A percentile compares a stretch with the other conserved stretches of the same genome.
Evolutionary conservation across 2,113 vertebrate species (phyloP).

Genomic region (Stomatorhinus ivindoensis): DNA sequence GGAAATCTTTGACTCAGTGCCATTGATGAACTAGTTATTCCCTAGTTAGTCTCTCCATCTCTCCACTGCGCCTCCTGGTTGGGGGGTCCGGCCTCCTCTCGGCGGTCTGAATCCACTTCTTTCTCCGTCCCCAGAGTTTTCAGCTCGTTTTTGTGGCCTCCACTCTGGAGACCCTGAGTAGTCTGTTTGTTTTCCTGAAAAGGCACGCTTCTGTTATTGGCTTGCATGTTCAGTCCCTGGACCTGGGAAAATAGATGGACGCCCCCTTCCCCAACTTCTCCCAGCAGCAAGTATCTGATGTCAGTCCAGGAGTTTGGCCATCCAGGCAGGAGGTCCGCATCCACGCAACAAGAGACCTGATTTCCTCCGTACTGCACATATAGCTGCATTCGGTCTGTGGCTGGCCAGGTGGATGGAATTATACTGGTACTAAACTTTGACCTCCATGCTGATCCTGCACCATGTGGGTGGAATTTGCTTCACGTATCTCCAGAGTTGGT

Average conservation of each 20-base stretch:
- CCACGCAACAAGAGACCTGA: not conserved
- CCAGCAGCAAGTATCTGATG: not conserved
- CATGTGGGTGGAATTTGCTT: not conserved
- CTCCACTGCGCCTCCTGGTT: not conserved
- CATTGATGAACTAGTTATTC: not conserved
- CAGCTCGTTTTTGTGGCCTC: not conserved
- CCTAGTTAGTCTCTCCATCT: not conserved
- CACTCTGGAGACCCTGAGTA: too few species aligned
- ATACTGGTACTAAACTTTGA: not conserved
- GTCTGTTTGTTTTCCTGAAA: not conserved
- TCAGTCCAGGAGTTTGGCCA: not conserved
- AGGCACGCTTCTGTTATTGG: not conserved
- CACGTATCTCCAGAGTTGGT: not conserved
- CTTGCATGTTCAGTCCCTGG: not conserved
- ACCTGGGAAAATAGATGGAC: not conserved
- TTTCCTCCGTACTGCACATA: not conserved
- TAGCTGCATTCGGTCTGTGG: not conserved
- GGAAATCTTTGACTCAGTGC: not conserved
- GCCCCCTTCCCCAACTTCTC: not conserved
- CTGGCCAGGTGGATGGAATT: not conserved
- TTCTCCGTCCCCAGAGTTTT: not conserved
- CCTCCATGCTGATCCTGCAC: not conserved
- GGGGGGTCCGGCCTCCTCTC: not conserved
- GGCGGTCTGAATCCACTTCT: not conserved
- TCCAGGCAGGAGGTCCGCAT: not conserved